phyloP scores from a whole-genome alignment of 2,113 vertebrate species.

The Microtus montanus region DNA sequence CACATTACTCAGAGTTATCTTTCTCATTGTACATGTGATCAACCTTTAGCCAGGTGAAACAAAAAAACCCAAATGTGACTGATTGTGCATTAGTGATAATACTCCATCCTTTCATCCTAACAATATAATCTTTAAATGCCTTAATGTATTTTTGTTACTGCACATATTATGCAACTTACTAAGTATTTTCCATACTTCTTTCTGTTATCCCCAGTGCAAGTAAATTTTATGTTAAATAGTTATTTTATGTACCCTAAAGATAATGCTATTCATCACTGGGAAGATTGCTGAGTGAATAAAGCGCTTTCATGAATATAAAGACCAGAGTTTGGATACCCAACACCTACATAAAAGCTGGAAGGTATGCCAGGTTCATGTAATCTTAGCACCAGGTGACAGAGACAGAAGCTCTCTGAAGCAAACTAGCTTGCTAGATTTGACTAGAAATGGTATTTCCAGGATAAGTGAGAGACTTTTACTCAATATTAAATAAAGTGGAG shows the following conservation, averaged over 20 bases:
- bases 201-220: not conserved
- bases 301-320: not conserved
- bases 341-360: not conserved
- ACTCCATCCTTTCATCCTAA: not conserved
- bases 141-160: not conserved
- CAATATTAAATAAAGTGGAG: not conserved
- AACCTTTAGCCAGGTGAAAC: not conserved
- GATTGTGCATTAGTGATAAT: not conserved
- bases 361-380: accelerated
- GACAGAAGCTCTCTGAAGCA: not conserved
- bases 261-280: not conserved
- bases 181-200: not conserved
- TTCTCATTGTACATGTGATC: not conserved
- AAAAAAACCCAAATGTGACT: not conserved
- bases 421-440: not conserved
- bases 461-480: not conserved
- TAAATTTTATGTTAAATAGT: not conserved
- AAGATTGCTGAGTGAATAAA: not conserved
- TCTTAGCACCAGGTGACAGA: not conserved
- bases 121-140: not conserved
- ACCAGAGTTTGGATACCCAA: not conserved
- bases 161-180: not conserved
- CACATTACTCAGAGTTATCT: not conserved
- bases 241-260: not conserved
- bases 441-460: not conserved